A percentile compares a stretch with the other conserved stretches of the same genome.
phyloP scores from a whole-genome alignment of 2,888 invertebrate species.

The Eilema griseolum region DNA sequence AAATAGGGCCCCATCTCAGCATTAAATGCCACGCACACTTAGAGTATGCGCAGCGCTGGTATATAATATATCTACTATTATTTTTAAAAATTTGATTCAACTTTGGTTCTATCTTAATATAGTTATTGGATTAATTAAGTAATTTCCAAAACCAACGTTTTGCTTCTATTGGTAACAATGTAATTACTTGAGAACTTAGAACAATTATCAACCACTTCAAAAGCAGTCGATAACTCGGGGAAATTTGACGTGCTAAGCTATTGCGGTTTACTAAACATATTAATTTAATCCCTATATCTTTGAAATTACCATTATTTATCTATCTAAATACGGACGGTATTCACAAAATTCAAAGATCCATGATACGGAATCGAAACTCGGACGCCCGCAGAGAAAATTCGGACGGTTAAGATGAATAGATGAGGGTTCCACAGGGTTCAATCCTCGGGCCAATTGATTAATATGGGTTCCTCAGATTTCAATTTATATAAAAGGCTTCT shows the following conservation, averaged over 20 bases:
- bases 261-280: neutral
- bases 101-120: no score
- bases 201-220: neutral
- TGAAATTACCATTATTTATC: neutral
- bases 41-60: no score
- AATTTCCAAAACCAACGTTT: no score
- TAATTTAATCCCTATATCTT: neutral
- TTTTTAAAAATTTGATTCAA: no score
- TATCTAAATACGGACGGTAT: neutral
- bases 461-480: constrained; percentile 2
- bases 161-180: no score
- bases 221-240: neutral
- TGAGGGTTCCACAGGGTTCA: constrained; percentile 1
- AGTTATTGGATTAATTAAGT: no score
- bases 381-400: neutral
- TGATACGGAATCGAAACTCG: neutral
- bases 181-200: neutral
- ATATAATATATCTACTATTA: no score
- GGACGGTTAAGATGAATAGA: neutral
- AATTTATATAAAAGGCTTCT: constrained; percentile 4
- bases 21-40: no score
- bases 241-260: neutral
- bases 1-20: no score
- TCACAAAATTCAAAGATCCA: neutral
- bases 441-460: constrained; percentile 4